Evolutionary conservation across 1,140 invertebrate species (phyloP), one percentile per base, ranked within the genome.

Genomic region (Pseudomyrmex cubaensis): DNA sequence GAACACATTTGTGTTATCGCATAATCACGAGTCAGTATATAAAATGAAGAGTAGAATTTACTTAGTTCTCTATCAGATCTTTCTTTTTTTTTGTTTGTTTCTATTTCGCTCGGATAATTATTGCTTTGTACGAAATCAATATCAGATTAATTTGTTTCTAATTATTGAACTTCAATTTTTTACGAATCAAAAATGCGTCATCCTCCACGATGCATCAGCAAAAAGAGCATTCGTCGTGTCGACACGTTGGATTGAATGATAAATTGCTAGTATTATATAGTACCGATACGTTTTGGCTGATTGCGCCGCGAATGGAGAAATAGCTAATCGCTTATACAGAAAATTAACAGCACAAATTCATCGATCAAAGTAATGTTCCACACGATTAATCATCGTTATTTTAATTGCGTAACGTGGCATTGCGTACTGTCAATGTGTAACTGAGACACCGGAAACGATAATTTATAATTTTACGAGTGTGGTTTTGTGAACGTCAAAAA

Each of bases 351-450:
- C 64, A 17, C 20, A 15, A 61, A 70, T 72, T 70, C 35, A 80
- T 80, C 66, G 76, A 80, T 72, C 76, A 72, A 70, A 80, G 8
- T 59, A 80, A 50, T 59, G 56, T 59, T 22, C 15, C 54, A 54
- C 35, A 22, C 17, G 10, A 80, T 80, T 80, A 80, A 80, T 80
- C 66, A 61, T 80, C 13, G n/a, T 72, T 61, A 54, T 80, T 57
- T 13, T 44, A 20, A 8, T 15, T 80, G 54, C 66, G 22, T 72
- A 50, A 50, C 15, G n/a, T 8, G 4, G 12, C 12, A 12, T 44
- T 66, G 15, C 17, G 50, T 46, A 69, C 72, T 70, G 48, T 70
- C 76, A 78, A 48, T 70, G 56, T 61, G 35, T 7, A 35, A 35
- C 35, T 3, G 4, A n/a, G 44, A n/a, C 15, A 13, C 25, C 15